Conservation (phyloP, 2,888 invertebrate genomes). For the Ennomos fuscantarius region DNA sequence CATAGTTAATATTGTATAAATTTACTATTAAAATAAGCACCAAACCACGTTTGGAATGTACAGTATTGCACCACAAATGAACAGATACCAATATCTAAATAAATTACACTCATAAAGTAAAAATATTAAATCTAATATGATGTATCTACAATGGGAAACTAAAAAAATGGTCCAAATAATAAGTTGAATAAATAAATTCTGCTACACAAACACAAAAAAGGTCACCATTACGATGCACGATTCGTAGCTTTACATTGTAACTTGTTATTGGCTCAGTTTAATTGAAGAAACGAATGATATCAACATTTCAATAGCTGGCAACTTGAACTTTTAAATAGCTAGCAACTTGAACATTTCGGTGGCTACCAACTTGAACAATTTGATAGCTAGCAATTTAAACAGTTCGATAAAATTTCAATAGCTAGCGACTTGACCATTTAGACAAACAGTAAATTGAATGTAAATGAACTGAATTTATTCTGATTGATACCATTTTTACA, state of each 20-base stretch:
- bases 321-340: background rate
- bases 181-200: constrained; percentile 65
- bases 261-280: constrained; percentile 6
- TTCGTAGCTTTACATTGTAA: constrained; percentile 1
- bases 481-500: no score
- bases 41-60: constrained; percentile 84
- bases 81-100: constrained; percentile 67
- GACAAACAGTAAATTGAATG: no score
- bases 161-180: constrained; percentile 33
- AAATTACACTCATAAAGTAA: constrained; percentile 52
- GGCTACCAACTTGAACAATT: no score
- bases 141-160: constrained; percentile 8
- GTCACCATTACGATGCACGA: constrained; percentile 73
- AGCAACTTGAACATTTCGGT: background rate
- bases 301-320: background rate
- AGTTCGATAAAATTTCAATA: no score
- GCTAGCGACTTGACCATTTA: no score
- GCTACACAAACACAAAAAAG: constrained; percentile 73
- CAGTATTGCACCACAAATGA: constrained; percentile 80
- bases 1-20: constrained; percentile 66
- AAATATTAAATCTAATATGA: constrained; percentile 11
- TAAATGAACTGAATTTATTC: no score
- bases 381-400: no score
- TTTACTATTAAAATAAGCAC: constrained; percentile 80
- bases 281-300: background rate